phyloP scores from a whole-genome alignment of 2,888 invertebrate genomes.

The Lochmaea crataegi region DNA sequence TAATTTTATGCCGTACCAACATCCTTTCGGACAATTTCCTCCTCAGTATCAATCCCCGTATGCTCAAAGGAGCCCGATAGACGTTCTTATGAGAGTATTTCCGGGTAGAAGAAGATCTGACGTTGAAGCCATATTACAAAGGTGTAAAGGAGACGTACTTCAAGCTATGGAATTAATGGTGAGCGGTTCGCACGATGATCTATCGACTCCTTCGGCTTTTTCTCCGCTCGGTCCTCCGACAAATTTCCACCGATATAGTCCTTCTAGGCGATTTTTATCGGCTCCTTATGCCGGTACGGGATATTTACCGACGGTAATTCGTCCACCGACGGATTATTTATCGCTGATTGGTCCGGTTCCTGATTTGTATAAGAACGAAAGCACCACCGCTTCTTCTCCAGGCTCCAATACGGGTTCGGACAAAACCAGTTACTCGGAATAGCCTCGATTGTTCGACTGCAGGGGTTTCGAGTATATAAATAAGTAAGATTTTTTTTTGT shows the following conservation, averaged over 20 bases:
- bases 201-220: slow-evolving; percentile 74
- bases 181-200: slow-evolving; percentile 63
- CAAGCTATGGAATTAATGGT: slow-evolving; percentile 94
- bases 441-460: slow-evolving; percentile 47
- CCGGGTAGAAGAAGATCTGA: slow-evolving; percentile 87
- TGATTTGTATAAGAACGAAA: slow-evolving; percentile 63
- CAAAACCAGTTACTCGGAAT: slow-evolving; percentile 70
- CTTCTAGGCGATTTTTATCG: slow-evolving; percentile 80
- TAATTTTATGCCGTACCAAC: slow-evolving; percentile 66
- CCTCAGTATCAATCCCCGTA: slow-evolving; percentile 63
- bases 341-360: slow-evolving; percentile 62
- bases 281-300: slow-evolving; percentile 88
- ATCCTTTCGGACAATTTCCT: slow-evolving; percentile 65
- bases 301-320: slow-evolving; percentile 83
- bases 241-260: slow-evolving; percentile 71
- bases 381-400: slow-evolving; percentile 66
- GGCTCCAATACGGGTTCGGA: slow-evolving; percentile 69
- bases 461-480: slow-evolving; percentile 7
- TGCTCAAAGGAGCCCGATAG: slow-evolving; percentile 81
- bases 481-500: slow-evolving; percentile 6
- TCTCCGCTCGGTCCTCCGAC: slow-evolving; percentile 77
- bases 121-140: slow-evolving; percentile 84
- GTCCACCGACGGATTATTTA: slow-evolving; percentile 64
- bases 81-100: slow-evolving; percentile 89
- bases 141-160: slow-evolving; percentile 84